Base-by-base conservation (phyloP, 2,797 vertebrate species). In the Toxotes lorentzi region DNA sequence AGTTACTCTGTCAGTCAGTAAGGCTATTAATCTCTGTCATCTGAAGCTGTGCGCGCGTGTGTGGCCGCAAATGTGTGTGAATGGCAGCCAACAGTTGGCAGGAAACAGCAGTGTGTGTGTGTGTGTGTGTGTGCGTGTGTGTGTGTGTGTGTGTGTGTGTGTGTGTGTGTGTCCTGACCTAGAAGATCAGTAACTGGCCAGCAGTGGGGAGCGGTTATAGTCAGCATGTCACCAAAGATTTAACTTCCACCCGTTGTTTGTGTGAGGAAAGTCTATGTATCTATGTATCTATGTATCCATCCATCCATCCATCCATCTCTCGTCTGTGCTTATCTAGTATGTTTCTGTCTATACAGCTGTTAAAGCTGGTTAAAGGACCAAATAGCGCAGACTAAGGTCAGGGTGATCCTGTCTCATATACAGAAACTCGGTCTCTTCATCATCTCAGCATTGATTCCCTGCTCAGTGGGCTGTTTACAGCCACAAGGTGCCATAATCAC, bases 21-120 rank as follows among this genome's bases (percentile, higher is more conserved):
- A 85, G 78, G 84, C 91, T 90, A 92, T 93, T 94, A 92, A 94
- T 93, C 92, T 90, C 83, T 89, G 89, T 92, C 92, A 92, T 85
- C 88, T 85, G 82, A 83, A 91, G 88, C 85, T 41, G 66, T 86
- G 77, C 5, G 23, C 17, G 32, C 41, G 57, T 51, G 38, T 70
- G 53, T 58, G 58, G 57, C 61, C 63, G 65, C 40, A 53, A 61
- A 30, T 27, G 45, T 64, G 77, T 76, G 73, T 54, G 7, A 50
- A 53, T 16, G 30, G 35, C 48, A 70, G 76, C 35, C 41, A 74
- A 48, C 73, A 68, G 56, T 75, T 83, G 78, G 69, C 60, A 81
- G 51, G 66, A 67, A 83, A 43, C 66, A 77, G 63, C 9, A 9
- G 38, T 51, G 13, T 58, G 32, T 50, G 69, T 64, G 45, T 73